Percentiles rank a stretch among this genome's conserved stretches.
These are phyloP conservation scores for Cygnus buccinator DNA, from an alignment of 2,113 vertebrate genomes.

Conservation along the genomic window DNA sequence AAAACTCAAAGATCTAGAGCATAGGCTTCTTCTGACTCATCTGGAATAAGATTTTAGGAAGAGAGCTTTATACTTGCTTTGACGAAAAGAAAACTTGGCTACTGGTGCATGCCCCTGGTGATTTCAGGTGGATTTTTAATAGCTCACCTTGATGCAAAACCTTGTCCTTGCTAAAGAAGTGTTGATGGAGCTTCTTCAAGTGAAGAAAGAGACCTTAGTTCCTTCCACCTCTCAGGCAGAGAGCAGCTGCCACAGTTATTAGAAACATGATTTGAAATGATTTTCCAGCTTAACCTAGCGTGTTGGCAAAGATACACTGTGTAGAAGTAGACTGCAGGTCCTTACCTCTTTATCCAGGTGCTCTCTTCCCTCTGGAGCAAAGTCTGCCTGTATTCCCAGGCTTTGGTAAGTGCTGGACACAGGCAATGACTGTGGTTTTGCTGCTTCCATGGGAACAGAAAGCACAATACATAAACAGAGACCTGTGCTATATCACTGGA, in stretches of 20 bases:
- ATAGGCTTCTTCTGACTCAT: background rate
- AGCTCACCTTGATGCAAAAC: background rate
- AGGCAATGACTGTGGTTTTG: background rate
- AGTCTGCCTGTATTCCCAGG: background rate
- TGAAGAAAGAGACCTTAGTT: background rate
- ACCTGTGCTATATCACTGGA: background rate
- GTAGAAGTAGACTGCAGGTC: background rate
- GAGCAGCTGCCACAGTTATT: background rate
- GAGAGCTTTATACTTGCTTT: background rate
- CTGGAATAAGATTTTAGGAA: background rate
- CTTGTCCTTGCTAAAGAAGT: background rate
- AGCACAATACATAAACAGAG: background rate
- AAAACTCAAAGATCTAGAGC: background rate
- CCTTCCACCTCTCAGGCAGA: background rate
- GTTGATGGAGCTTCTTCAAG: background rate
- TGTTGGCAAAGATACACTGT: background rate
- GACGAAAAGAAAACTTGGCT: background rate
- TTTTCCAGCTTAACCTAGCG: background rate
- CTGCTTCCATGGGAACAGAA: conserved; percentile 41
- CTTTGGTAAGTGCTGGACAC: background rate
- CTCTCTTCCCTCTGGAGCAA: background rate
- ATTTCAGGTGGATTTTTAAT: background rate
- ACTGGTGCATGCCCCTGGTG: background rate
- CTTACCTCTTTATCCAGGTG: background rate
- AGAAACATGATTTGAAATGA: background rate